Evolutionary conservation across 1,140 invertebrate genomes (phyloP).

Genomic region (Delia radicum): DNA sequence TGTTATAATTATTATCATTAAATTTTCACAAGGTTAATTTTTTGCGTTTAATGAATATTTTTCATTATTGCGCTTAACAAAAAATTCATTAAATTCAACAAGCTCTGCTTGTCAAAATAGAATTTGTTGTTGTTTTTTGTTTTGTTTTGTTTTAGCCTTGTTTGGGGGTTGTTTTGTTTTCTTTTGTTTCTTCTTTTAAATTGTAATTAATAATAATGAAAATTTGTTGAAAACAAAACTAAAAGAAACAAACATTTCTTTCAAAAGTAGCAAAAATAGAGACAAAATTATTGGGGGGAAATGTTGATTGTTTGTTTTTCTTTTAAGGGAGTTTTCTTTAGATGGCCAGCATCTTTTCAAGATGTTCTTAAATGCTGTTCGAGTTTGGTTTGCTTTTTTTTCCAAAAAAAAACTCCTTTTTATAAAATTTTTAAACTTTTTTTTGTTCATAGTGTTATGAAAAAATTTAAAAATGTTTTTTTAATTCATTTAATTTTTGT

Average conservation of each 20-base stretch:
- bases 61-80: neutral
- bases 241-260: neutral
- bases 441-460: neutral
- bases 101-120: neutral
- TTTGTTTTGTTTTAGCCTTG: neutral
- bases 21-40: neutral
- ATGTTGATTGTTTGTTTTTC: constrained; percentile 18
- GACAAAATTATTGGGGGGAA: neutral
- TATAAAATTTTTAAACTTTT: neutral
- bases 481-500: neutral
- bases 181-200: neutral
- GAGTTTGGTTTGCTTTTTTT: neutral
- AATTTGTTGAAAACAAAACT: neutral
- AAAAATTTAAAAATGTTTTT: neutral
- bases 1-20: constrained; percentile 2
- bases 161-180: neutral
- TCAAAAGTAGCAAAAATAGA: neutral
- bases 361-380: constrained; percentile 12
- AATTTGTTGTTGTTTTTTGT: too few species aligned
- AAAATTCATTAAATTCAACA: neutral
- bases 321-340: constrained; percentile 5
- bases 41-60: neutral
- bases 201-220: neutral
- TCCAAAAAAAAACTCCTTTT: neutral
- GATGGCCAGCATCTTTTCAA: constrained; percentile 13